Evolutionary conservation across 2,888 invertebrate species (phyloP).

Genomic region (Embidobia sp.): DNA sequence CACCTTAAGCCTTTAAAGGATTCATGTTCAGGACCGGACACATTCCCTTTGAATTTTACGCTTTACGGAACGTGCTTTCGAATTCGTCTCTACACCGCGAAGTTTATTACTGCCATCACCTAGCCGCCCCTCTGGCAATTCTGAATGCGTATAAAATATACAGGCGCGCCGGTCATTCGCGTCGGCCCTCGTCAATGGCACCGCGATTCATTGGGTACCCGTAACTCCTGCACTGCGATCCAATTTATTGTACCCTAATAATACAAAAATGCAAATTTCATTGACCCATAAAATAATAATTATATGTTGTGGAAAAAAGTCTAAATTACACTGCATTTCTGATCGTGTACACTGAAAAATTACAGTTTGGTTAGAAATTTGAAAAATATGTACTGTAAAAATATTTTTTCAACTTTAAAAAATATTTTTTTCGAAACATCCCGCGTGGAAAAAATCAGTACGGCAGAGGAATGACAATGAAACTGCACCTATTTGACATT

Average conservation of each 20-base stretch:
- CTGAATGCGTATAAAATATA: constrained; percentile 60
- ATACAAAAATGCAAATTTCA: constrained; percentile 7
- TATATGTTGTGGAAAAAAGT: no score
- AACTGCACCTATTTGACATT: no score
- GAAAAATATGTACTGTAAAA: no score
- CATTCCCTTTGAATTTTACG: constrained; percentile 78
- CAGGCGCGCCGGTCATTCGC: constrained; percentile 54
- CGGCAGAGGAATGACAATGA: no score
- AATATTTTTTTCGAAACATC: no score
- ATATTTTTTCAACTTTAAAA: no score
- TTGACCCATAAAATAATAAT: no score
- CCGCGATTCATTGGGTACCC: constrained; percentile 27
- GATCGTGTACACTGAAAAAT: no score
- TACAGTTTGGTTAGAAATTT: no score
- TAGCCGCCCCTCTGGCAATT: constrained; percentile 49
- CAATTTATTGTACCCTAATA: constrained; percentile 18
- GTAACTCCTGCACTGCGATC: background rate
- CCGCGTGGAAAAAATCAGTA: no score
- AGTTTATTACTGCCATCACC: constrained; percentile 72
- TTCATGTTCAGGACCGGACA: constrained; percentile 71
- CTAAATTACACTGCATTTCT: no score
- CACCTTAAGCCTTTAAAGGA: constrained; percentile 70
- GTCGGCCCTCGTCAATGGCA: constrained; percentile 49
- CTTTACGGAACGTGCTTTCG: constrained; percentile 70
- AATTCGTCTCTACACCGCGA: constrained; percentile 66